Conservation (phyloP, 2,113 vertebrate species). For the Paradisaea rubra region DNA sequence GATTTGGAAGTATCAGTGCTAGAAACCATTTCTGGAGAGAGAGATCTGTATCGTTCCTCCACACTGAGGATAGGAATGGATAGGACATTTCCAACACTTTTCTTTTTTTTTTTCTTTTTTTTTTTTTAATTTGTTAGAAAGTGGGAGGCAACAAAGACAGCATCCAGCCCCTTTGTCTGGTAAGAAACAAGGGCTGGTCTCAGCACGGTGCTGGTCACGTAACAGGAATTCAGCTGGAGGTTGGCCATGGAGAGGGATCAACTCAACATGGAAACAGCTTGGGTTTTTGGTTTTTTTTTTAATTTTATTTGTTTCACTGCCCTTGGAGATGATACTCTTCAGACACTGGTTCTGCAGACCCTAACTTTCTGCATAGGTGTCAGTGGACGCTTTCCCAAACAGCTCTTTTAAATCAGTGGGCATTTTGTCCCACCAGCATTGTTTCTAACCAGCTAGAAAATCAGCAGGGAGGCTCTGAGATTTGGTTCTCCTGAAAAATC, state of each 20-base stretch:
- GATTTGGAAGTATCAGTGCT: background rate
- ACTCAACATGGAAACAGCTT: background rate
- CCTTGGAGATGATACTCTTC: background rate
- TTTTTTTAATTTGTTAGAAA: background rate
- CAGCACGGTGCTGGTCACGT: background rate
- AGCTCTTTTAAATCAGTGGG: background rate
- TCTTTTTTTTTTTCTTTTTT: background rate
- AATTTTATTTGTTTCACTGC: fast-evolving
- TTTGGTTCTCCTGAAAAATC: background rate
- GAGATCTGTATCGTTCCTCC: background rate
- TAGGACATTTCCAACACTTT: background rate
- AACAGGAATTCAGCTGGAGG: background rate
- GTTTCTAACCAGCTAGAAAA: background rate
- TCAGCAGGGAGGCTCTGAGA: background rate
- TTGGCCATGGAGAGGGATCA: background rate
- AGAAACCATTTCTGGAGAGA: background rate
- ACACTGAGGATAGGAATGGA: background rate
- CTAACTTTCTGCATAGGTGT: background rate
- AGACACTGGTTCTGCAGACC: background rate
- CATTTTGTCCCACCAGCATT: background rate
- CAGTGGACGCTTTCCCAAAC: background rate
- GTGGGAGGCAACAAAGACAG: background rate
- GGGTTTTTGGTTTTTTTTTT: background rate
- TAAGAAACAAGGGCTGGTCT: background rate
- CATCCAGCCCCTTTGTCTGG: background rate